These are phyloP conservation scores for Himantopus leucocephalus DNA, from an alignment of 2,113 vertebrate genomes.

Conservation along the genomic window DNA sequence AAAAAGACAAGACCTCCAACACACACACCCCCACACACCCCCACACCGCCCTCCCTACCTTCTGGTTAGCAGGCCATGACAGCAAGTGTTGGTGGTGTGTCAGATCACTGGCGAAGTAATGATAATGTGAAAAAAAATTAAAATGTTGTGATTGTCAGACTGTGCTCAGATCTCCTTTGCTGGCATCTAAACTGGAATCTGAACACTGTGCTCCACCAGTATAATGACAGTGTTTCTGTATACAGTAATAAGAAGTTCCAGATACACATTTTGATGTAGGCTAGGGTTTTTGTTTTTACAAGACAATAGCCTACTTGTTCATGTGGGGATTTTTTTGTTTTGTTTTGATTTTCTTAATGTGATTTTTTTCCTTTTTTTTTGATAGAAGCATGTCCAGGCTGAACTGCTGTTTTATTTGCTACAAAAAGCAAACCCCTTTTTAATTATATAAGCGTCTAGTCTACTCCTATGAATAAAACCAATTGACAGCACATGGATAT, in stretches of 20 bases:
- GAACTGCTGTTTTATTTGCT: neutral
- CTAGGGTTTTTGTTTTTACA: neutral
- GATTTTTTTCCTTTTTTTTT: neutral
- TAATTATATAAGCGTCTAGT: neutral
- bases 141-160: neutral
- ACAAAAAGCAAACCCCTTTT: neutral
- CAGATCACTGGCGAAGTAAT: neutral
- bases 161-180: neutral
- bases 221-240: neutral
- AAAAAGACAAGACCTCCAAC: neutral
- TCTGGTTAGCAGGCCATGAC: neutral
- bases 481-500: neutral
- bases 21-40: neutral
- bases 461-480: neutral
- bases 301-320: neutral
- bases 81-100: neutral
- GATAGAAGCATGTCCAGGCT: neutral
- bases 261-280: neutral
- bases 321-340: fast-evolving
- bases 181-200: neutral
- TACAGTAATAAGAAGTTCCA: neutral
- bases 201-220: neutral
- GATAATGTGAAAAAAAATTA: neutral
- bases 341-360: neutral
- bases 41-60: neutral